Base-by-base conservation (phyloP, 2,888 invertebrate species). In the Biston betularia region DNA sequence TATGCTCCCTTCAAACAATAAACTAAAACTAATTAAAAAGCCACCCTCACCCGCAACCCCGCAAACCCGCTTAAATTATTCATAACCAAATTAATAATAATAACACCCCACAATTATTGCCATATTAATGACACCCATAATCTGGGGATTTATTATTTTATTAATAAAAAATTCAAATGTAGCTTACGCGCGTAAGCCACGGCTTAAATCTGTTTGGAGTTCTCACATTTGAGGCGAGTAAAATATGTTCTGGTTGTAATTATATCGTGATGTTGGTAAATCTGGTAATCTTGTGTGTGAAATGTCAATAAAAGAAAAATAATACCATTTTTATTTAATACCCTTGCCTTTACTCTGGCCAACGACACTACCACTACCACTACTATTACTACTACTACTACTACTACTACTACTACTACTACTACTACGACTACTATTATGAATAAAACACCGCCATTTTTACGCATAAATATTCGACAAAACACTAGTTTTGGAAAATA, bases 161-260 rank as follows among this genome's bases (percentile, higher is more conserved):
- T 89, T 92, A 92, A 92, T 92, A 93, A 93, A 93, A 92, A 92
- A 92, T 87, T 91, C 89, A 89, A 92, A 92, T 92, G 86, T 75
- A 79, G 88, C 80, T 88, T 92, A 92, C 90, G 84, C 48, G 71
- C 78, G 87, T 93, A 92, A 74, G 92, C 84, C 79, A 59, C 55
- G 81, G 88, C 84, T 88, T 86, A 77, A 74, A 78, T 80, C 80
- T 93, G 89, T 92, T 93, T 93, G 89, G 81, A 79, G 82, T 68
- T 68, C 66, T 62, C 66, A 66, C 66, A 61, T 57, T 46, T n/a
- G 33, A 10, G 8, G 14, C 7, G 4, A 40, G 44, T 55, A 15
- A 35, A 49, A 57, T 6, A 11, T n/a, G 38, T 58, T 63, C 58
- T 62, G 54, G 44, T 42, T 15, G 42, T 33, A 34, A 67, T 52